Percentiles rank a stretch among this genome's conserved stretches.
Conservation (phyloP, 2,888 invertebrate genomes). For the Microctonus aethiopoides region DNA sequence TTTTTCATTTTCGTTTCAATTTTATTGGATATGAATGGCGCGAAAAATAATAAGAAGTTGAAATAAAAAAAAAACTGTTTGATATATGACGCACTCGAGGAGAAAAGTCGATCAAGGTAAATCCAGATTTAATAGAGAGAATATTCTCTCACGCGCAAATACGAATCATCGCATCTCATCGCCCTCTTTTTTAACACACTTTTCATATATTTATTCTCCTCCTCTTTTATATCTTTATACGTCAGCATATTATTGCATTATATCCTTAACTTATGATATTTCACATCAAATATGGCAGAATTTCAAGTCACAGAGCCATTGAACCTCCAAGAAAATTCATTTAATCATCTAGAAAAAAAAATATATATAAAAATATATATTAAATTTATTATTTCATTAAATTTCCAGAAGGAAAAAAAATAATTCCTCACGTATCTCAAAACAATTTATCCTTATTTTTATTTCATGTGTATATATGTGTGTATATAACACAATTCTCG, state of each 20-base stretch:
- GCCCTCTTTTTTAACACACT: conserved; percentile 31
- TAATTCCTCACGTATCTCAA: conserved; percentile 11
- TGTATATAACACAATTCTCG: conserved; percentile 1
- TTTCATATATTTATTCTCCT: conserved; percentile 4
- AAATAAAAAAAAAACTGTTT: conserved; percentile 9
- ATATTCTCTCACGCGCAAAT: conserved; percentile 7
- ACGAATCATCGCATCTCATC: conserved; percentile 34
- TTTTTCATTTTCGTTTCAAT: background rate
- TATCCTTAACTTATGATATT: conserved; percentile 56
- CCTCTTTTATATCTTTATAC: conserved; percentile 29
- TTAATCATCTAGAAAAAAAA: background rate
- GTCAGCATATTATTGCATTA: conserved; percentile 64
- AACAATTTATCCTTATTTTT: conserved; percentile 2
- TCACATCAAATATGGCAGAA: conserved; percentile 56
- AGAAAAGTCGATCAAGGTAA: conserved; percentile 42
- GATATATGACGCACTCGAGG: conserved; percentile 21
- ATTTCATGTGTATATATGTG: background rate
- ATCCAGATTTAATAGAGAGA: conserved; percentile 58
- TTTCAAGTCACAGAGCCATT: background rate
- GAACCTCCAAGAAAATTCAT: background rate
- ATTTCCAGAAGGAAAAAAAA: background rate
- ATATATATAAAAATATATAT: no score
- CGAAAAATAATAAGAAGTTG: background rate
- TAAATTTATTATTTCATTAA: conserved; percentile 1
- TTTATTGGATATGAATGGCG: background rate